A percentile compares a stretch with the other conserved stretches of the same genome.
phyloP scores from a whole-genome alignment of 2,888 invertebrate genomes.

The Pammene aurita region DNA sequence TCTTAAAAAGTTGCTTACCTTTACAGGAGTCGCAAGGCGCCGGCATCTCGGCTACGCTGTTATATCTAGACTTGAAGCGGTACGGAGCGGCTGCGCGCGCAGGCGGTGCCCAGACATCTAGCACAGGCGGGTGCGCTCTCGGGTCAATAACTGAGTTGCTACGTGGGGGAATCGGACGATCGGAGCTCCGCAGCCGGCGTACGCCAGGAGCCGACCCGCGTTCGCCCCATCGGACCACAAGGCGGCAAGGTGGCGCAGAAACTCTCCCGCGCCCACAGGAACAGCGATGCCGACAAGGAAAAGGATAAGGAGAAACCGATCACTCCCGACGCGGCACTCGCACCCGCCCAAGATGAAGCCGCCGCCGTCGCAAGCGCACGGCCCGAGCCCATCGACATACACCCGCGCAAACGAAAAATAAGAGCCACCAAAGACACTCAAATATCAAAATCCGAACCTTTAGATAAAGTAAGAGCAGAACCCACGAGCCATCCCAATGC shows the following conservation, averaged over 20 bases:
- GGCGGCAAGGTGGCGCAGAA: slow-evolving; percentile 46
- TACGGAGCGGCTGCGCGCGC: slow-evolving; percentile 63
- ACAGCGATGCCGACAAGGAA: slow-evolving; percentile 67
- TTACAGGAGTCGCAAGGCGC: slow-evolving; percentile 77
- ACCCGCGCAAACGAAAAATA: slow-evolving; percentile 92
- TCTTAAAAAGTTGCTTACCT: slow-evolving; percentile 57
- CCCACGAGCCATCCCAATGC: slow-evolving; percentile 92
- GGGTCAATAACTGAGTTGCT: slow-evolving; percentile 79
- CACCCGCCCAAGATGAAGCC: slow-evolving; percentile 27
- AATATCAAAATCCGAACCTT: slow-evolving; percentile 29
- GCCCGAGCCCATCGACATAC: slow-evolving; percentile 75
- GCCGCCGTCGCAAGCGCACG: slow-evolving; percentile 32
- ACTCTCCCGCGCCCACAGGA: slow-evolving; percentile 65
- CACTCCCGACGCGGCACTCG: slow-evolving; percentile 12
- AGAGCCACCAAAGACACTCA: slow-evolving; percentile 84
- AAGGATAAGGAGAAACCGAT: slow-evolving; percentile 36
- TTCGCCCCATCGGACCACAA: slow-evolving; percentile 18
- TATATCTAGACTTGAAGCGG: slow-evolving; percentile 46
- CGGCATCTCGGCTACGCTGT: slow-evolving; percentile 65
- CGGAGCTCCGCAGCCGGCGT: slow-evolving; percentile 51
- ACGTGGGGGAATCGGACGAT: slow-evolving; percentile 69
- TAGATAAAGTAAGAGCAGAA: slow-evolving; percentile 36
- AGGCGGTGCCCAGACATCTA: slow-evolving; percentile 52
- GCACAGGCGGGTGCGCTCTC: slow-evolving; percentile 50
- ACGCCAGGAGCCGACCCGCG: slow-evolving; percentile 48